Conservation (phyloP, 2,888 invertebrate species). For the Macaria liturata region DNA sequence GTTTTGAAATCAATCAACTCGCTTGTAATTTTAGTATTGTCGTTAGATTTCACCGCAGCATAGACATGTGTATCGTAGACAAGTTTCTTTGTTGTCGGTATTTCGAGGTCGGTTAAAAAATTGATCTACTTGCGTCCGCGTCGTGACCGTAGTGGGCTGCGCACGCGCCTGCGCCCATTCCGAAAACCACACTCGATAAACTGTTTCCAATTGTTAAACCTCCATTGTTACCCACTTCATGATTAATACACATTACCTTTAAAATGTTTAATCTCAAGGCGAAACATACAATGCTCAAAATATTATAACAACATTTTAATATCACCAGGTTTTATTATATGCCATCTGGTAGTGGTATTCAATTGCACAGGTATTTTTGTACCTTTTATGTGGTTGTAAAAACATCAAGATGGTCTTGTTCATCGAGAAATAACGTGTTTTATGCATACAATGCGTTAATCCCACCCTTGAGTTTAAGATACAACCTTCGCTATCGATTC, state of each 20-base stretch:
- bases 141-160: slow-evolving; percentile 74
- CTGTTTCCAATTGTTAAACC: slow-evolving; percentile 53
- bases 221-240: slow-evolving; percentile 69
- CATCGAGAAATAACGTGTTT: slow-evolving; percentile 40
- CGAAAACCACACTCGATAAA: slow-evolving; percentile 44
- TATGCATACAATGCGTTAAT: slow-evolving; percentile 54
- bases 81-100: slow-evolving; percentile 41
- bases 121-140: slow-evolving; percentile 55
- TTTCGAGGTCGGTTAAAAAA: slow-evolving; percentile 63
- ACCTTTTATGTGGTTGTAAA: slow-evolving; percentile 16
- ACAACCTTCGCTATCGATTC: slow-evolving; percentile 54
- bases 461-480: slow-evolving; percentile 60
- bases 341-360: slow-evolving; percentile 3
- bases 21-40: slow-evolving; percentile 7
- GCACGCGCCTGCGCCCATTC: slow-evolving; percentile 71
- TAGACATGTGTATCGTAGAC: slow-evolving; percentile 32
- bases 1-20: slow-evolving; percentile 1
- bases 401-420: slow-evolving; percentile 22
- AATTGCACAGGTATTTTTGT: slow-evolving; percentile 14
- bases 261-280: slow-evolving; percentile 57
- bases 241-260: slow-evolving; percentile 67
- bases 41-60: slow-evolving; percentile 9
- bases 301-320: slow-evolving; percentile 15
- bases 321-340: slow-evolving; percentile 14
- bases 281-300: slow-evolving; percentile 39